Base-by-base conservation (phyloP, 2,888 invertebrate genomes). In the Leptinotarsa rubiginosa region DNA sequence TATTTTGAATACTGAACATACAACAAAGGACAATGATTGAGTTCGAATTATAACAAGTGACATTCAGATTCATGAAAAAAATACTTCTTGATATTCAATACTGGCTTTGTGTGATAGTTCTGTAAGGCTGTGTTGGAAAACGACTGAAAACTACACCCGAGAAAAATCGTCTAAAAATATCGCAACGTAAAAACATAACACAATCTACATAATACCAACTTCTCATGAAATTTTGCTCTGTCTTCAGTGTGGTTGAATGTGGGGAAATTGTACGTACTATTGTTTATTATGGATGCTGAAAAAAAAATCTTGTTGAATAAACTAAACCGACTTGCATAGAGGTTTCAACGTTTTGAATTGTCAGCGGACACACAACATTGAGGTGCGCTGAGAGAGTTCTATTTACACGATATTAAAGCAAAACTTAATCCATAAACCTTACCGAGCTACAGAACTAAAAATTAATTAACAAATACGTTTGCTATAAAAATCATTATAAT, bases 391-490 rank as follows among this genome's bases (percentile, higher is more conserved):
- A 81, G 81, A 82, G 84, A 41, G 83, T 83, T 84, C 83, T 88
- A 87, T 87, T 76, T 87, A 88, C 87, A 87, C 83, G 84, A 82
- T 81, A 78, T 79, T 83, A 85, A 83, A 83, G 83, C 84, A 85
- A 80, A 83, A 86, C 86, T 87, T 87, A 87, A 86, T 85, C 86
- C 84, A 80, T 85, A 83, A 83, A 85, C 84, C 85, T 83, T 82
- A 83, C 80, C 82, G 82, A 77, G 74, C 80, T 83, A 83, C 70
- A 77, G 78, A 85, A 87, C 84, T 87, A 87, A 87, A 84, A 87
- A 88, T 85, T 87, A 88, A 86, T 87, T 88, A 88, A 88, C 87
- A 88, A 87, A 87, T 87, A 87, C 86, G 86, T 85, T 59, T 84
- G 83, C 85, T 85, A 86, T 85, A 85, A 84, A 85, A 85, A 84